Conservation (phyloP, 2,113 vertebrate genomes). For the Fulica atra region DNA sequence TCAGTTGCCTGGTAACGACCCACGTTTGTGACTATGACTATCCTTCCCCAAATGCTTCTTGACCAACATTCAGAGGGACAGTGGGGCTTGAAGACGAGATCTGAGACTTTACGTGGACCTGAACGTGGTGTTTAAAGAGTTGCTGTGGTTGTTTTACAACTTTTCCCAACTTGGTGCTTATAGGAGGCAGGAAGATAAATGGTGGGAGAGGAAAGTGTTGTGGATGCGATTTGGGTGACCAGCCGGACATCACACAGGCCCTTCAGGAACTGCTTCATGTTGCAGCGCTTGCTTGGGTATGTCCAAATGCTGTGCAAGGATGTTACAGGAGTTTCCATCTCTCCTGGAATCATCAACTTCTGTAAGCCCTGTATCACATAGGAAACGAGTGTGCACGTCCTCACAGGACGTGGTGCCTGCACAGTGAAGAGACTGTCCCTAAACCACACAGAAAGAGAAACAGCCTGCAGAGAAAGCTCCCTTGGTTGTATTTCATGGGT, state of each 20-base stretch:
- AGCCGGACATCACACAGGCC: neutral
- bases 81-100: neutral
- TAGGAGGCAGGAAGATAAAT: neutral
- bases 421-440: neutral
- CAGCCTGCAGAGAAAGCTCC: neutral
- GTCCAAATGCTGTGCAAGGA: neutral
- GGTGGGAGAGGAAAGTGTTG: neutral
- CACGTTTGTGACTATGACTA: accelerated
- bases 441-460: neutral
- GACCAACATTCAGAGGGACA: too few relatives aligned
- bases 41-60: neutral
- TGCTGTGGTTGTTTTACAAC: neutral
- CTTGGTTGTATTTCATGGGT: neutral
- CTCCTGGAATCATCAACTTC: neutral
- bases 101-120: neutral
- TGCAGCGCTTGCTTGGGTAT: neutral
- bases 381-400: neutral
- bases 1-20: neutral
- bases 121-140: accelerated
- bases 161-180: neutral
- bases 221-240: neutral
- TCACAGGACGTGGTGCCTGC: neutral
- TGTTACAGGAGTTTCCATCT: neutral
- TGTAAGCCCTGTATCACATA: accelerated
- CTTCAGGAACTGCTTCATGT: neutral